These are phyloP conservation scores for Camptogramma bilineatum DNA, from an alignment of 2,888 invertebrate species.

Conservation along the genomic window DNA sequence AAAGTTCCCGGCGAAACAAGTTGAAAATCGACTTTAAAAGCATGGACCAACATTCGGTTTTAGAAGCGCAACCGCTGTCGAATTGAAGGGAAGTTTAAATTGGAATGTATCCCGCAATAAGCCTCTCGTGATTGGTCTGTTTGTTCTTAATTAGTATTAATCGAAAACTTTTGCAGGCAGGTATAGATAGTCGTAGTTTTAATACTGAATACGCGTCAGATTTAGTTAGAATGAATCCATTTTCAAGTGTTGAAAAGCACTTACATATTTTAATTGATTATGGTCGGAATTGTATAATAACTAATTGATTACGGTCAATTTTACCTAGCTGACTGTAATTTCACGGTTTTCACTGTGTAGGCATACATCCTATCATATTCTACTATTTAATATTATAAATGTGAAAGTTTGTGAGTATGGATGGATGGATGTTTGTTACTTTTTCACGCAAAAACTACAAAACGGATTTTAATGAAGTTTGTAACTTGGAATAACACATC, in stretches of 20 bases:
- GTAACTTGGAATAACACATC: too few relatives aligned
- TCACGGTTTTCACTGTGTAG: too few relatives aligned
- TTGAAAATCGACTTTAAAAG: constrained; percentile 84
- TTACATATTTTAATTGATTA: too few relatives aligned
- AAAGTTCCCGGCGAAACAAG: constrained; percentile 78
- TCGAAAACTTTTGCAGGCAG: constrained; percentile 69
- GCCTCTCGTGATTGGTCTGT: constrained; percentile 83
- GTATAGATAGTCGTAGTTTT: constrained; percentile 40
- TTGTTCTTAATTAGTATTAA: constrained; percentile 85
- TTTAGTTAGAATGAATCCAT: background rate
- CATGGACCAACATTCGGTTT: constrained; percentile 82
- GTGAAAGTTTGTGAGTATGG: too few relatives aligned
- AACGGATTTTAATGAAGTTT: too few relatives aligned
- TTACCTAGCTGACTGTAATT: too few relatives aligned
- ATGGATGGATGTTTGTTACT: too few relatives aligned
- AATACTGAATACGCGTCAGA: constrained; percentile 2
- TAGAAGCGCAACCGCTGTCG: constrained; percentile 71
- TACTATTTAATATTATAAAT: too few relatives aligned
- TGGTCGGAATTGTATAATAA: too few relatives aligned
- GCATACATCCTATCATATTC: too few relatives aligned
- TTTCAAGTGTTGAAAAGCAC: too few relatives aligned
- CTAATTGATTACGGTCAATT: background rate
- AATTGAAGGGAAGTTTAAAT: constrained; percentile 84
- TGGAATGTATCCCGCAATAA: constrained; percentile 85
- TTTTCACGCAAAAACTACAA: too few relatives aligned